Conservation (phyloP, 2,888 invertebrate species). For the Ischnus inquisitorius region DNA sequence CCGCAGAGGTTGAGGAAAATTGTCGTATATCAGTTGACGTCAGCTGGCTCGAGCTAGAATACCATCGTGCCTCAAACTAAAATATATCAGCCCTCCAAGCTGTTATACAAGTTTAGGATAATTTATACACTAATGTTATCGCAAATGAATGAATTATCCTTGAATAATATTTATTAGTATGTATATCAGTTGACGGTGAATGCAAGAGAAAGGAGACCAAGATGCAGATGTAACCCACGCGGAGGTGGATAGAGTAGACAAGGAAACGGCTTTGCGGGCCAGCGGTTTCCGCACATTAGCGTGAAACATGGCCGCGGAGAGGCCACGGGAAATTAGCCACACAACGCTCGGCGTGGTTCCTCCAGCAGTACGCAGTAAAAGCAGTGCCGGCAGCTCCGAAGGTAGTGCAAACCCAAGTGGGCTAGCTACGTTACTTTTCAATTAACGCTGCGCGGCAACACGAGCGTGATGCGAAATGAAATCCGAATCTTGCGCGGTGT, state of each 20-base stretch:
- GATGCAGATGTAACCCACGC: not conserved
- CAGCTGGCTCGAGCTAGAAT: no score
- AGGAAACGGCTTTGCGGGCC: slow-evolving; percentile 57
- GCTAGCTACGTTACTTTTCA: slow-evolving; percentile 65
- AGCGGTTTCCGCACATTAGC: slow-evolving; percentile 68
- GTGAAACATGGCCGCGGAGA: slow-evolving; percentile 67
- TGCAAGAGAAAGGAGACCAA: slow-evolving; percentile 12
- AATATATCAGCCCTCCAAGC: slow-evolving; percentile 48
- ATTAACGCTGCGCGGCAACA: slow-evolving; percentile 53
- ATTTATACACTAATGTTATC: no score
- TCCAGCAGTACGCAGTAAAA: slow-evolving; percentile 56
- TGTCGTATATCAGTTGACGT: slow-evolving; percentile 49
- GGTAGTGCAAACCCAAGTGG: slow-evolving; percentile 38
- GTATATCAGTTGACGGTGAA: not conserved
- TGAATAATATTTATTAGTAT: not conserved
- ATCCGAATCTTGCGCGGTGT: slow-evolving; percentile 22
- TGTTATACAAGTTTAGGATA: slow-evolving; percentile 39
- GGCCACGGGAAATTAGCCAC: slow-evolving; percentile 68
- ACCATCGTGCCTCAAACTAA: slow-evolving; percentile 61
- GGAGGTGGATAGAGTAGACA: slow-evolving; percentile 28
- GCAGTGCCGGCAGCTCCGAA: slow-evolving; percentile 55
- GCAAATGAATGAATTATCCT: no score
- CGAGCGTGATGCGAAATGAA: slow-evolving; percentile 46
- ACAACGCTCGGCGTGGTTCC: slow-evolving; percentile 58
- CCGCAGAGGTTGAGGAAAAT: slow-evolving; percentile 15